A percentile compares a stretch with the other conserved stretches of the same genome.
Evolutionary conservation across 2,797 vertebrate genomes (phyloP).

Genomic region (Pantherophis vulpinus): DNA sequence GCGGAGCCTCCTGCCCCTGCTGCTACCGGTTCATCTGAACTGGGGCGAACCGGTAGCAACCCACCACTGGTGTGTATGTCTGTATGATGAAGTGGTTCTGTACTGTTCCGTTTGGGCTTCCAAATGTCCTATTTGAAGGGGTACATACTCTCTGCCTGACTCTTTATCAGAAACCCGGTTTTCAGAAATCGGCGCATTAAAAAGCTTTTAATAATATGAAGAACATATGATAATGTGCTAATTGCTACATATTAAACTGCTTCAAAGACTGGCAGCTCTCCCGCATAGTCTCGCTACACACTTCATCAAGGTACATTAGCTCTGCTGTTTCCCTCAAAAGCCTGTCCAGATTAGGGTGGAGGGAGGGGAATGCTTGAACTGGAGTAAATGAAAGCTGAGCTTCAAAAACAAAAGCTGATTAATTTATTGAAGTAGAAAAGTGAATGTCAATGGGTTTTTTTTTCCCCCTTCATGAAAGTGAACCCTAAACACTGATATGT

Average conservation of each 20-base stretch:
- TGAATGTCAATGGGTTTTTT: background rate
- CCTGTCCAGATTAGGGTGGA: background rate
- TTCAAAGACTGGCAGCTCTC: background rate
- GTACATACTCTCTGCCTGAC: background rate
- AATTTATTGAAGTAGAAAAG: slow-evolving; percentile 32
- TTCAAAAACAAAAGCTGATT: slow-evolving; percentile 12
- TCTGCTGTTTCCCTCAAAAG: background rate
- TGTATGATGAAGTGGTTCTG: background rate
- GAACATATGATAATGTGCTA: background rate
- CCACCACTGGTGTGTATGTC: background rate
- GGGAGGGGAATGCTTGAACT: background rate
- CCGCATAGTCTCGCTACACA: background rate
- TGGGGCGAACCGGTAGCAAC: no score
- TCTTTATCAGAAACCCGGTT: background rate
- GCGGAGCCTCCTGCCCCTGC: no score
- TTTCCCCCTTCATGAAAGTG: slow-evolving; percentile 18
- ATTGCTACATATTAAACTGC: background rate
- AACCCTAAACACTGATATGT: slow-evolving; percentile 44
- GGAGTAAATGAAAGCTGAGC: background rate
- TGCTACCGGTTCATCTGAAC: no score
- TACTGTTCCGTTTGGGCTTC: background rate
- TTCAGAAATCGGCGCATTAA: background rate
- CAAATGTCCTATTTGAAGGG: background rate
- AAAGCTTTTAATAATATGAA: background rate
- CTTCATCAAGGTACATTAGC: background rate